phyloP scores from a whole-genome alignment of 1,140 invertebrate genomes.

The Dinothrombium tinctorium region DNA sequence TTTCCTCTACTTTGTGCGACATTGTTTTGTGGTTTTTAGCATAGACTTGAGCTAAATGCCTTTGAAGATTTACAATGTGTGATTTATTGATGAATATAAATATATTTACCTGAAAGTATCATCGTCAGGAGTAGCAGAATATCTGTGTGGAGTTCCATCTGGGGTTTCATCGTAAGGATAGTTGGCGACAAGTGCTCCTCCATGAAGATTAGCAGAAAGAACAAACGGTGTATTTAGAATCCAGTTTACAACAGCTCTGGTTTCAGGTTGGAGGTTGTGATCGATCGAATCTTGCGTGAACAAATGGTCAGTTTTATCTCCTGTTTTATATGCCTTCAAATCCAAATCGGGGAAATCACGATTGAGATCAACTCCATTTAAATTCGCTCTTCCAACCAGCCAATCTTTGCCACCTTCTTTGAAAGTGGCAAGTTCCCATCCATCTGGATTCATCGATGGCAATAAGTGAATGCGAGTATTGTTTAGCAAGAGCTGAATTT shows the following conservation, averaged over 20 bases:
- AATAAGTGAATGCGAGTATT: slow-evolving; percentile 63
- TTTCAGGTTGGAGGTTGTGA: slow-evolving; percentile 50
- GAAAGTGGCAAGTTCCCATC: slow-evolving; percentile 49
- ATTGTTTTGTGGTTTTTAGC: slow-evolving; percentile 37
- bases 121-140: slow-evolving; percentile 54
- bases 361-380: slow-evolving; percentile 59
- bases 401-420: slow-evolving; percentile 28
- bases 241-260: slow-evolving; percentile 48
- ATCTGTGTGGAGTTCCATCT: slow-evolving; percentile 31
- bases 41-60: slow-evolving; percentile 37
- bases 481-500: slow-evolving; percentile 37
- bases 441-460: slow-evolving; percentile 73
- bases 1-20: slow-evolving; percentile 20
- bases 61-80: too few species aligned
- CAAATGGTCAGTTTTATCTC: slow-evolving; percentile 10
- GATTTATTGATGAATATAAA: neutral
- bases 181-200: slow-evolving; percentile 67
- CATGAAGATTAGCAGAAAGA: slow-evolving; percentile 62
- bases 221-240: slow-evolving; percentile 63
- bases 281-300: slow-evolving; percentile 4
- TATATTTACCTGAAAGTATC: slow-evolving; percentile 47
- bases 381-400: slow-evolving; percentile 51
- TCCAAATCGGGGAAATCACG: slow-evolving; percentile 69
- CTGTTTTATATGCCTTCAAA: slow-evolving; percentile 38
- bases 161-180: slow-evolving; percentile 64